These are phyloP conservation scores for Probosciger aterrimus DNA, from an alignment of 2,113 vertebrate genomes.

Conservation along the genomic window DNA sequence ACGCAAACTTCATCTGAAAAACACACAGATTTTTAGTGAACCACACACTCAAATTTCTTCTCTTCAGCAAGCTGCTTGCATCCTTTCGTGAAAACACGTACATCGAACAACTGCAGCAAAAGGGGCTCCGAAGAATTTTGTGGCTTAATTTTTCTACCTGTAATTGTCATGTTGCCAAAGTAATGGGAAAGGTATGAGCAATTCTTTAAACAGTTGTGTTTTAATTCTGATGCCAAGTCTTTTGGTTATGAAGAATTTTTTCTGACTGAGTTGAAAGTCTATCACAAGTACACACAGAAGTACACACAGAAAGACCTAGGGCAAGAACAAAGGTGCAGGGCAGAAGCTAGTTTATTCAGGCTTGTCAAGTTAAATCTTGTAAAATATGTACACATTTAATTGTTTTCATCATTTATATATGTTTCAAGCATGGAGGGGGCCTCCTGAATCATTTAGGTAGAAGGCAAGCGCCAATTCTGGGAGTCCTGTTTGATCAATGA, in stretches of 20 bases:
- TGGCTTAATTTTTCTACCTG: slow-evolving; percentile 19
- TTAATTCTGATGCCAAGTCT: slow-evolving; percentile 42
- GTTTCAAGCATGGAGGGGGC: not conserved
- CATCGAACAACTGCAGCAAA: not conserved
- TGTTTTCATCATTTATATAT: slow-evolving; percentile 51
- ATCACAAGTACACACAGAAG: not conserved
- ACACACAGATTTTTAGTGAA: not conserved
- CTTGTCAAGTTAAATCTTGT: slow-evolving; percentile 67
- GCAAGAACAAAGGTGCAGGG: slow-evolving; percentile 62
- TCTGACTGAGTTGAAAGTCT: slow-evolving; percentile 56
- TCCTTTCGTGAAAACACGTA: not conserved
- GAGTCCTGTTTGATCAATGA: not conserved
- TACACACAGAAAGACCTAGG: slow-evolving; percentile 63
- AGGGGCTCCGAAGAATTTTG: not conserved
- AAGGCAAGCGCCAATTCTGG: not conserved
- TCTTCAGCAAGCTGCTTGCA: not conserved
- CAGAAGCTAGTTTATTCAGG: slow-evolving; percentile 60
- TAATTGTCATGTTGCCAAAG: slow-evolving; percentile 15
- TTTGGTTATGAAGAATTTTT: slow-evolving; percentile 47
- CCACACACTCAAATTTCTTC: not conserved
- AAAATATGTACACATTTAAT: slow-evolving; percentile 63
- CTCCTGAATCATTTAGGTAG: slow-evolving; percentile 9
- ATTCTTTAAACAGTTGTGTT: slow-evolving; percentile 43
- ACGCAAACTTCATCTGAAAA: not conserved
- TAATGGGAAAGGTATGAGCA: slow-evolving; percentile 47